Conservation (phyloP, 35 echinoderm and acorn worm species). For the Strongylocentrotus purpuratus region DNA sequence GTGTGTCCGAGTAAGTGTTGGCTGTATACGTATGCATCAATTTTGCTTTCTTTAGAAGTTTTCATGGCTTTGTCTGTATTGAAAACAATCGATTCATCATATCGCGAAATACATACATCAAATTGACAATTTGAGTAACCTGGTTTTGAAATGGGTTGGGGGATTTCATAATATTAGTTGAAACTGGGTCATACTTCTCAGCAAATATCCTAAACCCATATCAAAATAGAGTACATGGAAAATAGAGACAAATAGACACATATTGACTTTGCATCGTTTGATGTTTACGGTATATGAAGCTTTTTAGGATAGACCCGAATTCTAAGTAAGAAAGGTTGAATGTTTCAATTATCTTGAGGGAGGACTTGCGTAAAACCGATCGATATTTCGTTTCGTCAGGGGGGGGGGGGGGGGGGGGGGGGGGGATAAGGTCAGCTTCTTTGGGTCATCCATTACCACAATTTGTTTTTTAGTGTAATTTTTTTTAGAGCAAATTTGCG, state of each 20-base stretch:
- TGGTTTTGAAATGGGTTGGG: not conserved
- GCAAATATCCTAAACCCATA: not conserved
- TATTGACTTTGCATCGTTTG: too few species aligned
- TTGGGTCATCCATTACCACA: too few species aligned
- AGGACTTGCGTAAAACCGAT: too few species aligned
- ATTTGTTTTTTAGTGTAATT: too few species aligned
- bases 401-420: too few species aligned
- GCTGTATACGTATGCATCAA: not conserved
- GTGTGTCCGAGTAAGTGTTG: not conserved
- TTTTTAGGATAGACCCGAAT: too few species aligned
- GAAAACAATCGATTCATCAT: not conserved
- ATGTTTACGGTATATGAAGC: too few species aligned
- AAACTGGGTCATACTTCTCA: not conserved
- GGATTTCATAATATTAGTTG: not conserved
- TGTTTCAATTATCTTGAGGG: too few species aligned
- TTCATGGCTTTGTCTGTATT: not conserved
- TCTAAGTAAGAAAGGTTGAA: too few species aligned
- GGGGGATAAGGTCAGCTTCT: too few species aligned
- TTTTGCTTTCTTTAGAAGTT: not conserved
- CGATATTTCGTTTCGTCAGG: too few species aligned
- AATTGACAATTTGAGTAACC: not conserved
- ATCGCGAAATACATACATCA: not conserved
- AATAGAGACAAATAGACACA: not conserved
- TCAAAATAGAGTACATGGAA: not conserved
- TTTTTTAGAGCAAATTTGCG: too few species aligned